Evolutionary conservation across 2,113 vertebrate species (phyloP), one percentile per base, ranked within the genome.

Genomic region (Irena cyanogastra): DNA sequence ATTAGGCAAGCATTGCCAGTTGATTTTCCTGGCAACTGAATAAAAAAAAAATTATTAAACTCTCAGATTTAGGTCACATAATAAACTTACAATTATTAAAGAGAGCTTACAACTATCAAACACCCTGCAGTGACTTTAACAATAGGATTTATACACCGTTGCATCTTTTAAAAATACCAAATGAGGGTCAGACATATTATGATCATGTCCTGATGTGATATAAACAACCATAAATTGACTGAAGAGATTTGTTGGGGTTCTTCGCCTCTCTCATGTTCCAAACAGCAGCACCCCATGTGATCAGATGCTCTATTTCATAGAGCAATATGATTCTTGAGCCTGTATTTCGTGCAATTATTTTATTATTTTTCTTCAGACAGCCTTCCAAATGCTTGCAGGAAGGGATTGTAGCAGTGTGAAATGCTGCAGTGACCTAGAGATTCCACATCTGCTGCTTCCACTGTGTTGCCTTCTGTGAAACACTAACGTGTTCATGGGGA

Each of bases 381-480:
- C 31, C 64, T 89, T 89, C 77, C 47, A 66, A 70, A 24, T n/a
- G 22, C 65, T 83, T 83, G 42, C 44, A 57, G 79, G 31, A 49
- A 0, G 3, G 35, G 68, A 60, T 6, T 78, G 31, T 27, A 53
- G 47, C 39, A 35, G 26, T 2, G 3, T 52, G 64, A 89, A 78
- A 90, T 1, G 24, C 9, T 13, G 47, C 68, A 56, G 39, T 45
- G 72, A 57, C 42, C 57, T 52, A 10, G 74, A 53, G 57, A 64
- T 83, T 81, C 81, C 90, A 89, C 76, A 89, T 37, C 57, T 90
- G 53, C 49, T 87, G 56, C 72, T 95, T 75, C 72, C n/a, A 39
- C 45, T 20, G 27, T 52, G 59, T 52, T 96, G 79, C 86, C 92
- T 88, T 68, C 88, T 84, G 53, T 89, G 88, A 97, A 96, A 96